Conservation (phyloP, 2,888 invertebrate species). For the Ichneumoninae sp. region DNA sequence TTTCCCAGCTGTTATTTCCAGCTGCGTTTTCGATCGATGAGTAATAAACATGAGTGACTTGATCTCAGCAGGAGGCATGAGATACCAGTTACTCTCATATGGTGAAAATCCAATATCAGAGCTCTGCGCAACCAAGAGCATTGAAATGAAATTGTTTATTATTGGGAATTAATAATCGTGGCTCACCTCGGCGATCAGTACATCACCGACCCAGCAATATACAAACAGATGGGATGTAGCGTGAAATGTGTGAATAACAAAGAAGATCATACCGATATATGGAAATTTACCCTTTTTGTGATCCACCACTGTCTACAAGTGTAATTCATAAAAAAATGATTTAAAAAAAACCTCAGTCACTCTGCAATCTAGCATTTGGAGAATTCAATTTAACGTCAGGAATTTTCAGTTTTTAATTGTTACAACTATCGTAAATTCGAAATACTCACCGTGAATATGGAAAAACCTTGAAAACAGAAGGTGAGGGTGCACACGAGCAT, state of each 20-base stretch:
- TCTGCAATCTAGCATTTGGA: no score
- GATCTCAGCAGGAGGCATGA: conserved; percentile 63
- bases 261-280: conserved; percentile 55
- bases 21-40: conserved; percentile 69
- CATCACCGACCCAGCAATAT: conserved; percentile 76
- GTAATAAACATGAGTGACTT: conserved; percentile 71
- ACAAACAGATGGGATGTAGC: conserved; percentile 70
- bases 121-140: conserved; percentile 66
- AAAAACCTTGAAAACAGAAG: conserved; percentile 76
- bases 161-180: background rate
- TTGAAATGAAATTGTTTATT: background rate
- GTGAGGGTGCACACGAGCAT: conserved; percentile 73
- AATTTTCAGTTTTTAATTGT: background rate
- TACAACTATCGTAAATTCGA: background rate
- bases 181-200: conserved; percentile 66
- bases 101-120: conserved; percentile 69
- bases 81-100: conserved; percentile 75
- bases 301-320: conserved; percentile 60
- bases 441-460: conserved; percentile 72
- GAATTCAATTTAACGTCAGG: no score
- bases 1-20: conserved; percentile 76
- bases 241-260: conserved; percentile 66
- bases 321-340: no score
- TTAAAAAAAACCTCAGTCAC: background rate
- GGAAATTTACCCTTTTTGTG: conserved; percentile 48